These are phyloP conservation scores for Liposcelis brunnea DNA, from an alignment of 2,888 invertebrate species.

Conservation along the genomic window DNA sequence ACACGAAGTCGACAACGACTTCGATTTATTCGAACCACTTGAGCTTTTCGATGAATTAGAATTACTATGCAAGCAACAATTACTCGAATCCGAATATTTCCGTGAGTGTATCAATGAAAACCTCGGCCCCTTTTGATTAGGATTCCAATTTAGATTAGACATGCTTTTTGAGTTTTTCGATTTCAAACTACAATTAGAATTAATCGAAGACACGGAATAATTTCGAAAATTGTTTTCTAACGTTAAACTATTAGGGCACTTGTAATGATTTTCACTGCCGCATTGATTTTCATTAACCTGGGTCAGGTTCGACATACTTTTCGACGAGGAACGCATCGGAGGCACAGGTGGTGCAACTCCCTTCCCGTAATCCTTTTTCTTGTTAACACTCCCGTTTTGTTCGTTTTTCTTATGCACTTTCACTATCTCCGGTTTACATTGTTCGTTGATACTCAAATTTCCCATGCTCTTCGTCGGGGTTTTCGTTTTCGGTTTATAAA, in stretches of 20 bases:
- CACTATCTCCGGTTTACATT: not conserved
- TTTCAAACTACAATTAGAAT: no score
- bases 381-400: not conserved
- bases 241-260: not conserved
- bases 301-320: constrained; percentile 3
- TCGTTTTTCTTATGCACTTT: not conserved
- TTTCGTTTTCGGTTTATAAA: constrained; percentile 5
- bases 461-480: not conserved
- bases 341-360: not conserved
- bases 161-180: not conserved
- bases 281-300: not conserved
- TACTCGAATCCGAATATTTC: not conserved
- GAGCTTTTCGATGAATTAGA: not conserved
- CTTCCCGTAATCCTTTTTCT: constrained; percentile 2
- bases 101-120: not conserved
- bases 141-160: not conserved
- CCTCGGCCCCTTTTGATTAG: constrained; percentile 1
- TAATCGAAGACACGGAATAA: not conserved
- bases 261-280: not conserved
- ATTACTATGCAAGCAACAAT: constrained; percentile 2
- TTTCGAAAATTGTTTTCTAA: not conserved
- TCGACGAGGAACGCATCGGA: not conserved
- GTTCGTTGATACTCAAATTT: not conserved
- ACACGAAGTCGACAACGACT: no score
- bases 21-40: not conserved